A percentile compares a stretch with the other conserved stretches of the same genome.
phyloP scores from a whole-genome alignment of 1,140 invertebrate genomes.

The Brachystomella parvula region DNA sequence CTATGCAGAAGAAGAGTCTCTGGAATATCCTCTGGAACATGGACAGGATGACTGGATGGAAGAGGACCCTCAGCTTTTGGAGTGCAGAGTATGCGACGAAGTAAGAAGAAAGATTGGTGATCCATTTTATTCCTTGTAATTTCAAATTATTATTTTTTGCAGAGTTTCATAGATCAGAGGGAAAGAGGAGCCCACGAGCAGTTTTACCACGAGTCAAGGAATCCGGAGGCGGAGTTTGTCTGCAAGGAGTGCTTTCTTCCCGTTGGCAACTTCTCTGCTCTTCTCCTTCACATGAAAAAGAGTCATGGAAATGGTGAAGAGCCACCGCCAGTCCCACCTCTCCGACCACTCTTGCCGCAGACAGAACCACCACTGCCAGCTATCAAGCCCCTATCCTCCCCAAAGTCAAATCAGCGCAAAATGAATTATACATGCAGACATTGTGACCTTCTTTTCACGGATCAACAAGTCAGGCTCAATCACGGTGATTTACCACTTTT shows the following conservation, averaged over 20 bases:
- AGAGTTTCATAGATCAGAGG: neutral
- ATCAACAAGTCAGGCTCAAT: neutral
- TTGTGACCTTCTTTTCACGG: neutral
- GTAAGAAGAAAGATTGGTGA: neutral
- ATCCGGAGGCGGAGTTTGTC: neutral
- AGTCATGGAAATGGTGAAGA: neutral
- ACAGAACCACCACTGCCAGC: neutral
- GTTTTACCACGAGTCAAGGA: neutral
- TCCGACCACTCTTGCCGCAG: neutral
- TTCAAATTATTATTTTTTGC: neutral
- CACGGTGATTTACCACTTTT: neutral
- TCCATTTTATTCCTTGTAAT: neutral
- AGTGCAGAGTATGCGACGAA: neutral
- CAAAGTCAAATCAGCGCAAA: no score
- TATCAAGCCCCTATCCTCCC: neutral
- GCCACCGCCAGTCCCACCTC: neutral
- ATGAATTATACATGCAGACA: conserved; percentile 1
- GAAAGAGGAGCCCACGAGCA: neutral
- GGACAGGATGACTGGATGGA: neutral
- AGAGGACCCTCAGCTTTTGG: neutral
- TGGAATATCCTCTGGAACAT: neutral
- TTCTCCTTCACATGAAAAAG: neutral
- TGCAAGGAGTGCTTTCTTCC: neutral
- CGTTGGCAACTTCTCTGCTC: neutral
- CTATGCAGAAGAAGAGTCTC: neutral